phyloP scores from a whole-genome alignment of 2,888 invertebrate genomes.

The Hemistola chrysoprasaria region DNA sequence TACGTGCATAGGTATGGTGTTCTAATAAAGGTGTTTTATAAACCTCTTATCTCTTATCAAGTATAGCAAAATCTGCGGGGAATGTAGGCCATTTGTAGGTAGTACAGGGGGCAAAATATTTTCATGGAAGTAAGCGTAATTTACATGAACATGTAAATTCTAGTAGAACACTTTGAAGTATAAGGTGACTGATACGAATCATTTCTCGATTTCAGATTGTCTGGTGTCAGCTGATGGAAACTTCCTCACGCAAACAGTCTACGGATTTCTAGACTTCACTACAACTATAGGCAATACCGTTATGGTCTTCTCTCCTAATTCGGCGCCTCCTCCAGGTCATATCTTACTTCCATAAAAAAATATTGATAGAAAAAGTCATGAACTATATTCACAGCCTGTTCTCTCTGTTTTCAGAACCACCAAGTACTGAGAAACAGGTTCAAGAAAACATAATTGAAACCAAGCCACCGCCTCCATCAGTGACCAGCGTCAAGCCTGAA shows the following conservation, averaged over 20 bases:
- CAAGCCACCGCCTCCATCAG: constrained; percentile 66
- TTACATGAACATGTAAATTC: too few species aligned
- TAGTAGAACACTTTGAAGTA: too few species aligned
- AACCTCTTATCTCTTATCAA: too few species aligned
- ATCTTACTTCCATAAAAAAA: constrained; percentile 12
- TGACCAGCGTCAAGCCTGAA: constrained; percentile 65
- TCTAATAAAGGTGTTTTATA: too few species aligned
- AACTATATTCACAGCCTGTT: too few species aligned
- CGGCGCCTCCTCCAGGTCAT: constrained; percentile 87
- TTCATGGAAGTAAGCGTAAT: too few species aligned
- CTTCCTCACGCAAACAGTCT: constrained; percentile 93
- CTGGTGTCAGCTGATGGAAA: constrained; percentile 39
- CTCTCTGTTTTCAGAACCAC: constrained; percentile 60
- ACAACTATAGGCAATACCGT: constrained; percentile 97
- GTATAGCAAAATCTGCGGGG: too few species aligned
- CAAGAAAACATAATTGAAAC: constrained; percentile 76
- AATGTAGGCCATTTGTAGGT: too few species aligned
- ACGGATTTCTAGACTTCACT: constrained; percentile 96
- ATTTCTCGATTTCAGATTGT: constrained; percentile 20
- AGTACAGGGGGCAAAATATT: too few species aligned
- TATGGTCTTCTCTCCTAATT: constrained; percentile 96
- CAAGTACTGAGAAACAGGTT: constrained; percentile 66
- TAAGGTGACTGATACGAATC: too few species aligned
- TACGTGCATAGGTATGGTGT: constrained; percentile 6
- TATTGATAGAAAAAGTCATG: constrained; percentile 8